Base-by-base conservation (phyloP, 2,113 vertebrate species). In the Cinclus cinclus region DNA sequence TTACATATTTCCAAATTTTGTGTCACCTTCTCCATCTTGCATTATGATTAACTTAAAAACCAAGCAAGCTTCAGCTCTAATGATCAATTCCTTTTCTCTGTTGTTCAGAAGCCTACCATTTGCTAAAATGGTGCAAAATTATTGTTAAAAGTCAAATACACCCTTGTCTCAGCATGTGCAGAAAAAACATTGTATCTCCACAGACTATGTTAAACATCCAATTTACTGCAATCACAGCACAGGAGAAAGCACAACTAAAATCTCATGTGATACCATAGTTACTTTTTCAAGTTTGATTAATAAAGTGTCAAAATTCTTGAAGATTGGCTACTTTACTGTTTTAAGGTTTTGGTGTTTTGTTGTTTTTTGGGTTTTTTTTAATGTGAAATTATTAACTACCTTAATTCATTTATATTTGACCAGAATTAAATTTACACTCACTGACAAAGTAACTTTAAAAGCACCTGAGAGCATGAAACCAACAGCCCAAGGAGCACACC, bases 281-380 rank as follows among this genome's bases (percentile, higher is more conserved):
- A 42, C 55, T 81, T 87, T 63, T 70, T 30, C 11, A 47, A 67
- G 13, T 92, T 71, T 64, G 10, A 67, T 75, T 47, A 75, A 76
- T 39, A 9, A 89, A 63, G 25, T 39, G 13, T 12, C 42, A 47
- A 50, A 71, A 87, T 46, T 25, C 31, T 42, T 58, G 28, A 53
- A 46, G 31, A 35, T 1, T 78, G 28, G 3, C 8, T 41, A 8
- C 11, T 73, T 59, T 59, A 37, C 28, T 39, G 23, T 30, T 41
- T 49, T 2, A 5, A 7, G 0, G 0, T 37, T 37, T 37, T 37
- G 5, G 42, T 18, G 16, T 44, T 3, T 14, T 62, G 19, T 7
- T 19, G 15, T 63, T 20, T 24, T 18, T 31, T 19, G 9, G 14
- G 2, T 5, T 15, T 55, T 41, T 74, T 33, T n/a, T 2, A 89